Evolutionary conservation across 2,113 vertebrate species (phyloP).

Genomic region (Podilymbus podiceps): DNA sequence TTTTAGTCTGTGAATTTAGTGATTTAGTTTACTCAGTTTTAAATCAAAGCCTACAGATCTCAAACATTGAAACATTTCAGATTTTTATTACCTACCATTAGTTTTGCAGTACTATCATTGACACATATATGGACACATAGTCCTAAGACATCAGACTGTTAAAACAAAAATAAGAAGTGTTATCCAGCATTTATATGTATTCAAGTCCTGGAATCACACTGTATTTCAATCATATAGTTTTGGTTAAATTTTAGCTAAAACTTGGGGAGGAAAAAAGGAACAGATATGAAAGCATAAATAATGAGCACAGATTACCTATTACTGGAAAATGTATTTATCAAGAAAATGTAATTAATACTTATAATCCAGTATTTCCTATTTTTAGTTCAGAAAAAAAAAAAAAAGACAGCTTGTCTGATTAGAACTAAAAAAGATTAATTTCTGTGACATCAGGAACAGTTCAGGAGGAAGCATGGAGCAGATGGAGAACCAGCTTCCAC

Average conservation of each 20-base stretch:
- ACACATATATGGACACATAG: not conserved
- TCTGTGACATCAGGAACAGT: slow-evolving; percentile 41
- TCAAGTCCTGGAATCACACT: not conserved
- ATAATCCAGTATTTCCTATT: slow-evolving; percentile 31
- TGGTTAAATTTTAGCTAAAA: not conserved
- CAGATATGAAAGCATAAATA: not conserved
- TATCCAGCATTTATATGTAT: not conserved
- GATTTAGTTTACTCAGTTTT: not conserved
- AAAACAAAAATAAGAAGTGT: not conserved
- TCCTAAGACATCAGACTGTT: not conserved
- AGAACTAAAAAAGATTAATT: slow-evolving; percentile 23
- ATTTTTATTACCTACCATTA: not conserved
- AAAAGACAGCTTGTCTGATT: slow-evolving; percentile 51
- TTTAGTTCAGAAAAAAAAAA: not conserved
- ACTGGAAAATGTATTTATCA: slow-evolving; percentile 1
- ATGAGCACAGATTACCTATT: not conserved
- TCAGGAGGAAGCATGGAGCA: slow-evolving; percentile 58
- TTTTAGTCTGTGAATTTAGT: not conserved
- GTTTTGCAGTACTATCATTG: not conserved
- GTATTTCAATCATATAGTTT: not conserved
- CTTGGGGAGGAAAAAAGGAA: not conserved
- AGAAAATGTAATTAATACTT: slow-evolving; percentile 12
- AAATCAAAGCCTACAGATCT: not conserved
- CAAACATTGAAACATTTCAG: not conserved
- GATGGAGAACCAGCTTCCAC: slow-evolving; percentile 55